Evolutionary conservation across 2,888 invertebrate species (phyloP).

Genomic region (Bembecia ichneumoniformis): DNA sequence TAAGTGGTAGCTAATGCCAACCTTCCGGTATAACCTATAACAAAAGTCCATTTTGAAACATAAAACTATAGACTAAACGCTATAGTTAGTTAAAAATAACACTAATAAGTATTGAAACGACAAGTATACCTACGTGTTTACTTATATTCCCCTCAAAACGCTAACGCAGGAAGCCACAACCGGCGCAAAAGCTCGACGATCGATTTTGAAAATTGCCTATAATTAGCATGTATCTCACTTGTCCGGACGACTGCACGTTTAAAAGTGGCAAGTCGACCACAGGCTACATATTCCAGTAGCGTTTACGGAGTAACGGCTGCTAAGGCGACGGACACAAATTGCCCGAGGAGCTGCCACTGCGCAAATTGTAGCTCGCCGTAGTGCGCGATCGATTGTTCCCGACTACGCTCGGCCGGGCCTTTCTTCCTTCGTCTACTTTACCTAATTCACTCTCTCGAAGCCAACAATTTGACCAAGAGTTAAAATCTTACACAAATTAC

Average conservation of each 20-base stretch:
- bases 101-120: not conserved
- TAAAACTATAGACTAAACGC: not conserved
- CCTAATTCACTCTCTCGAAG: too few relatives aligned
- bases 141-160: slow-evolving; percentile 35
- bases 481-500: too few relatives aligned
- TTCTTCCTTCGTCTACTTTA: too few relatives aligned
- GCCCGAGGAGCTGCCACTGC: slow-evolving; percentile 60
- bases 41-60: not conserved
- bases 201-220: slow-evolving; percentile 70
- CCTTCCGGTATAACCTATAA: slow-evolving; percentile 2
- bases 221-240: slow-evolving; percentile 69
- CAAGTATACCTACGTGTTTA: not conserved
- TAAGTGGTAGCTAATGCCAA: slow-evolving; percentile 50
- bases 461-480: too few relatives aligned
- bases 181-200: slow-evolving; percentile 60
- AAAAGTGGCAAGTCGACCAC: slow-evolving; percentile 60
- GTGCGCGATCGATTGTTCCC: slow-evolving; percentile 49
- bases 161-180: slow-evolving; percentile 61
- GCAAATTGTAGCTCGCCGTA: slow-evolving; percentile 52
- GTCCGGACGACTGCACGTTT: slow-evolving; percentile 57
- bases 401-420: not conserved
- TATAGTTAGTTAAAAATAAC: not conserved
- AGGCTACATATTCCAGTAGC: slow-evolving; percentile 69
- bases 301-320: slow-evolving; percentile 65
- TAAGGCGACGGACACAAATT: slow-evolving; percentile 66